phyloP scores from a whole-genome alignment of 2,888 invertebrate species.

The Colletes collaris region DNA sequence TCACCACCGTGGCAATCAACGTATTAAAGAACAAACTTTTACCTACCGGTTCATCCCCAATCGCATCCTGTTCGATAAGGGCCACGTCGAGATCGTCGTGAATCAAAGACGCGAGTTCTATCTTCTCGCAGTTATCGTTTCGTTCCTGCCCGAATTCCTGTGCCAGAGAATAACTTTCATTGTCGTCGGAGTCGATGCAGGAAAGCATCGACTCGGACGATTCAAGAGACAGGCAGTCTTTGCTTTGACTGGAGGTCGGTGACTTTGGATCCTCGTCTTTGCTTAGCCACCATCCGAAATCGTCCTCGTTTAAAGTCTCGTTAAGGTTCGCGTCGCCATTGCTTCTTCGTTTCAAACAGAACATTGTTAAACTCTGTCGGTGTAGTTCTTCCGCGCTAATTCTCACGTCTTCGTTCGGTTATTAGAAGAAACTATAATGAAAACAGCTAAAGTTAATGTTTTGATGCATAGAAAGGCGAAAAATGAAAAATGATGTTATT shows the following conservation, averaged over 20 bases:
- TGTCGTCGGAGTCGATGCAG: constrained; percentile 68
- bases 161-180: constrained; percentile 57
- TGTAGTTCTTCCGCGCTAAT: background rate
- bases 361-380: constrained; percentile 62
- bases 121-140: constrained; percentile 53
- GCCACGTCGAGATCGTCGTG: constrained; percentile 61
- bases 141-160: constrained; percentile 53
- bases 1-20: too few relatives aligned
- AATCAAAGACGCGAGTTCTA: constrained; percentile 66
- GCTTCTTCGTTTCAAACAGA: constrained; percentile 66
- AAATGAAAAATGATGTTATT: background rate
- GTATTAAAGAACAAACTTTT: background rate
- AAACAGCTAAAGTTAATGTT: too few relatives aligned
- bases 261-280: constrained; percentile 45
- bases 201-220: constrained; percentile 70
- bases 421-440: too few relatives aligned
- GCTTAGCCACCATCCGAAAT: constrained; percentile 79
- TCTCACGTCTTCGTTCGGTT: too few relatives aligned
- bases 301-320: constrained; percentile 57
- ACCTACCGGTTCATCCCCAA: constrained; percentile 32
- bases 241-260: constrained; percentile 18
- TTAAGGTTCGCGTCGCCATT: constrained; percentile 34
- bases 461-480: too few relatives aligned
- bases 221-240: constrained; percentile 53
- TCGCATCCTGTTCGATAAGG: constrained; percentile 68